These are phyloP conservation scores for Liasis olivaceus DNA, from an alignment of 2,797 vertebrate genomes.

Conservation along the genomic window DNA sequence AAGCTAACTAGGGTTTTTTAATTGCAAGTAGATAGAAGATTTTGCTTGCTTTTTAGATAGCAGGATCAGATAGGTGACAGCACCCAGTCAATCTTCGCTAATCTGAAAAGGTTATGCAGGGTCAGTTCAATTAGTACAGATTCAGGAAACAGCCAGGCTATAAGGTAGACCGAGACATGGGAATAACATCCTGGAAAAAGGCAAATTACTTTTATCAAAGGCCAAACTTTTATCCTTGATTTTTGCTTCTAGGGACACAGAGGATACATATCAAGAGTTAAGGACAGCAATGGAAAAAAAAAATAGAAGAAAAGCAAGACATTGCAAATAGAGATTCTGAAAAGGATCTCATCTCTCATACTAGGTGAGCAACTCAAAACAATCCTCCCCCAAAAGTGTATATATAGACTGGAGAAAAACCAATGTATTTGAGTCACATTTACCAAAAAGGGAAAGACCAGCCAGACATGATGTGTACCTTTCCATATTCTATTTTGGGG, in stretches of 20 bases:
- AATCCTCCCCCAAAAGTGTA: slow-evolving; percentile 57
- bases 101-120: neutral
- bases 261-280: neutral
- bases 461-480: slow-evolving; percentile 82
- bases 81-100: neutral
- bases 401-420: slow-evolving; percentile 70
- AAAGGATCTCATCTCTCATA: neutral
- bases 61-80: neutral
- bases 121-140: neutral
- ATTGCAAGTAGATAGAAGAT: neutral
- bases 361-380: slow-evolving; percentile 67
- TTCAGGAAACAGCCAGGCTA: neutral
- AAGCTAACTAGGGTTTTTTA: neutral
- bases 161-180: neutral
- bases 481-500: slow-evolving; percentile 78
- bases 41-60: neutral
- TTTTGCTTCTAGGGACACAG: neutral
- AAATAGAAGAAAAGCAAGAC: neutral
- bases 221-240: neutral
- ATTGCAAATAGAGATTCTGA: slow-evolving; percentile 38
- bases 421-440: slow-evolving; percentile 81
- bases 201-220: neutral
- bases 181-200: neutral
- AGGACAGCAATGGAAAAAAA: neutral
- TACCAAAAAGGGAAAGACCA: slow-evolving; percentile 73